Conservation (phyloP, 1,140 invertebrate species). For the Lutraria rhynchaena region DNA sequence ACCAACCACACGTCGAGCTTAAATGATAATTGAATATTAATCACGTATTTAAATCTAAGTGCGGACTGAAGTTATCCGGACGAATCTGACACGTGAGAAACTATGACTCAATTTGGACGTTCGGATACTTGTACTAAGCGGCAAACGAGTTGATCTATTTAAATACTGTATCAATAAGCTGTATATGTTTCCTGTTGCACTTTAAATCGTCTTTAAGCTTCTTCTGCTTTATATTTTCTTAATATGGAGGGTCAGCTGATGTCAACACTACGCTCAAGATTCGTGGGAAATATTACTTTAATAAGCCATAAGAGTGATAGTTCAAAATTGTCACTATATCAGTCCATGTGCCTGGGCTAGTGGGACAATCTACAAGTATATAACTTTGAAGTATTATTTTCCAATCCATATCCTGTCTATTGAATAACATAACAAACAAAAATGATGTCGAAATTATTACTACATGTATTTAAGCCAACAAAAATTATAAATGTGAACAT, state of each 20-base stretch:
- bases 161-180: constrained; percentile 11
- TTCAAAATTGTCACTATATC: background rate
- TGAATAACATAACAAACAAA: background rate
- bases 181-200: constrained; percentile 16
- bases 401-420: background rate
- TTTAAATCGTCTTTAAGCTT: constrained; percentile 21
- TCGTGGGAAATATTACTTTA: constrained; percentile 6
- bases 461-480: background rate
- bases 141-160: constrained; percentile 9
- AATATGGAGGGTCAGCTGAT: constrained; percentile 3
- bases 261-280: background rate
- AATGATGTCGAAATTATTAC: background rate
- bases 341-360: background rate
- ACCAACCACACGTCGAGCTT: too few species aligned
- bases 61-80: too few species aligned
- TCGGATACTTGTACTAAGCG: background rate
- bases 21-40: too few species aligned
- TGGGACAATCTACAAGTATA: background rate
- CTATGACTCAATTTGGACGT: background rate
- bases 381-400: background rate
- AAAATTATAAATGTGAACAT: too few species aligned
- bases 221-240: background rate
- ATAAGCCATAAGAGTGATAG: background rate
- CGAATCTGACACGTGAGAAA: background rate
- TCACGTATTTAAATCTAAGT: too few species aligned